A percentile compares a stretch with the other conserved stretches of the same genome.
Conservation (phyloP, 2,113 vertebrate species). For the Cathartes aura region DNA sequence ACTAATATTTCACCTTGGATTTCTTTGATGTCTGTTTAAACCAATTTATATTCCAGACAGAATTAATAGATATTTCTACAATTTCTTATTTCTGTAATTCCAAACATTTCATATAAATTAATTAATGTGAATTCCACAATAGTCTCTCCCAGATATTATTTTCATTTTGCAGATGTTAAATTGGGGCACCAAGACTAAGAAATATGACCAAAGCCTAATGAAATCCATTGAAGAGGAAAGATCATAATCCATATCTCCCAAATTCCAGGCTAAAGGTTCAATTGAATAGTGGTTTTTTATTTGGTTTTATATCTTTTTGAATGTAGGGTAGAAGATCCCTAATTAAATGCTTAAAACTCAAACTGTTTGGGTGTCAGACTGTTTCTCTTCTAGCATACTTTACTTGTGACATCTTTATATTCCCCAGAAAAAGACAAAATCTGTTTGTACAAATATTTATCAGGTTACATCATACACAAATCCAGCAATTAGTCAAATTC, state of each 20-base stretch:
- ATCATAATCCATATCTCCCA: not conserved
- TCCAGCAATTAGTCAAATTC: not conserved
- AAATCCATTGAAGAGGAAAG: not conserved
- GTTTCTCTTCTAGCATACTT: not conserved
- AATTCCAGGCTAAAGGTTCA: not conserved
- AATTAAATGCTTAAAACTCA: not conserved
- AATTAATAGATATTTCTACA: not conserved
- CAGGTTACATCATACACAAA: not conserved
- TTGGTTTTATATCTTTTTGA: not conserved
- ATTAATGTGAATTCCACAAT: not conserved
- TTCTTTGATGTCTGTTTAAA: not conserved
- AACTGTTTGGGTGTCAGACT: not conserved
- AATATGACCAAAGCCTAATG: not conserved
- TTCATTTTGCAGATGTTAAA: not conserved
- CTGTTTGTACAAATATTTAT: not conserved
- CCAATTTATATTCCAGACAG: not conserved
- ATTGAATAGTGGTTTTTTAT: not conserved
- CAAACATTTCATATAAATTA: not conserved
- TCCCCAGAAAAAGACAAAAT: not conserved
- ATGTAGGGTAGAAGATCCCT: not conserved
- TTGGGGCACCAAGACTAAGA: not conserved
- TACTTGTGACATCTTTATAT: not conserved
- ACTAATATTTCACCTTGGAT: not conserved
- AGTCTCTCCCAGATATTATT: not conserved
- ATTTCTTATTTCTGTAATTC: not conserved